phyloP scores from a whole-genome alignment of 2,797 vertebrate genomes.

The Enteromius fasciolatus region DNA sequence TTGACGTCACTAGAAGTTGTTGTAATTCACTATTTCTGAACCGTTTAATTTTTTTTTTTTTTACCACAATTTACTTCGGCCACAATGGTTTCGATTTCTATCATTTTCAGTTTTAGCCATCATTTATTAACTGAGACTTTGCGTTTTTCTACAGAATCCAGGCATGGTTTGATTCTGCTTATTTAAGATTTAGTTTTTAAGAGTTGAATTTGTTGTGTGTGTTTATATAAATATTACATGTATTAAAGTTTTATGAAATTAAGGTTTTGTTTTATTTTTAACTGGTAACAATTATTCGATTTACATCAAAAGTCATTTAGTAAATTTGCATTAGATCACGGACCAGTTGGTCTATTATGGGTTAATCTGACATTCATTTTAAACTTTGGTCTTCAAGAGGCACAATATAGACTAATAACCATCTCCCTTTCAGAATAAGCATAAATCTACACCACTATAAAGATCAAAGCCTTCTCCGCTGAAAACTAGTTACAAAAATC shows the following conservation, averaged over 20 bases:
- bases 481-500: not conserved
- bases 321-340: not conserved
- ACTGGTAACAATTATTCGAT: not conserved
- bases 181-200: not conserved
- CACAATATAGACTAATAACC: conserved; percentile 6
- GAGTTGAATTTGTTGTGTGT: conserved; percentile 2
- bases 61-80: not conserved
- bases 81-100: not conserved
- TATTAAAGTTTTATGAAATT: conserved; percentile 6
- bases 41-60: too few relatives aligned
- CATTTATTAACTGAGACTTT: not conserved
- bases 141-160: not conserved
- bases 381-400: conserved; percentile 28
- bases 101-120: not conserved
- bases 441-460: not conserved
- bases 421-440: not conserved
- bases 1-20: not conserved
- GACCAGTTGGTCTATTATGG: not conserved
- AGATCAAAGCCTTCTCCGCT: not conserved
- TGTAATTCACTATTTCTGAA: not conserved
- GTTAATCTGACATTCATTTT: not conserved
- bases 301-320: not conserved
- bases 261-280: not conserved
- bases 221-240: not conserved
- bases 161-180: not conserved